Evolutionary conservation across 2,888 invertebrate species (phyloP), one percentile per base, ranked within the genome.

Genomic region (Eledona agricola): DNA sequence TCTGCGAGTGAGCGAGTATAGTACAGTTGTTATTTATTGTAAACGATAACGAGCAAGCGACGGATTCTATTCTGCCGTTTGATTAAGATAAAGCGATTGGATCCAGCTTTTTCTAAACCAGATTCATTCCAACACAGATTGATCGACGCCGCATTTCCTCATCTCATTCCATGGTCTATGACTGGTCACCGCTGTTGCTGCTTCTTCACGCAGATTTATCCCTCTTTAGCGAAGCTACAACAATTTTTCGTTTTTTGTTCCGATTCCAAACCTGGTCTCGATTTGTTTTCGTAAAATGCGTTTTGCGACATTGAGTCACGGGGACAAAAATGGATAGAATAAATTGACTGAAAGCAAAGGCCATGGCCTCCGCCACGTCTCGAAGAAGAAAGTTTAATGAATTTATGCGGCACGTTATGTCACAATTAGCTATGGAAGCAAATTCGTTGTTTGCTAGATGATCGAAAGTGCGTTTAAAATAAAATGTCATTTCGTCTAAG

Each of bases 281-380:
- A n/a, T n/a, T n/a, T n/a, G n/a, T n/a, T n/a, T n/a, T n/a, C n/a
- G n/a, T n/a, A n/a, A n/a, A n/a, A n/a, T n/a, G n/a, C n/a, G n/a
- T n/a, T n/a, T n/a, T n/a, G n/a, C n/a, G n/a, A n/a, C n/a, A n/a
- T n/a, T n/a, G n/a, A n/a, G n/a, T n/a, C 17, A 32, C 16, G 4
- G 9, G 7, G 10, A 26, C 11, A 9, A 13, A 25, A 38, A 38
- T 38, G 28, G 29, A 29, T 9, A 6, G 16, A 10, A 40, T 17
- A 40, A 40, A 45, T 32, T 32, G 23, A 16, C 6, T 2, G 11
- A 10, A 32, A 45, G 4, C n/a, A 32, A 23, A 45, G 23, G 32
- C 34, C 45, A 7, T 45, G 45, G 34, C 45, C 45, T 45, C 34
- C 45, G n/a, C n/a, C n/a, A n/a, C n/a, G n/a, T n/a, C n/a, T n/a